Evolutionary conservation across 2,888 invertebrate species (phyloP).

Genomic region (Caenorhabditis sp.): DNA sequence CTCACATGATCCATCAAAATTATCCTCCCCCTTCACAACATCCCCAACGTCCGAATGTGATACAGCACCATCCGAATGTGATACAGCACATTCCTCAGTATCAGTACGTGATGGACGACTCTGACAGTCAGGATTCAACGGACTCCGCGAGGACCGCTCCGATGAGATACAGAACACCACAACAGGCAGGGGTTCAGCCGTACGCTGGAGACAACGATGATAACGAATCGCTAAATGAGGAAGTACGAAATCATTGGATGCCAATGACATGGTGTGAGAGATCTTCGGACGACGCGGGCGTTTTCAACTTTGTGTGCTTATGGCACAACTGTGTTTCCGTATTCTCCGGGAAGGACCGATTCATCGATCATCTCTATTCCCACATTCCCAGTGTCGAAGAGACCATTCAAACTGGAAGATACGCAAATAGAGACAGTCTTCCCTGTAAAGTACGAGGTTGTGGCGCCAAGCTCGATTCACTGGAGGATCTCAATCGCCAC

Average conservation of each 20-base stretch:
- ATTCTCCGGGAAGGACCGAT: slow-evolving; percentile 41
- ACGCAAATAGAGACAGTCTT: background rate
- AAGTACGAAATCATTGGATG: slow-evolving; percentile 61
- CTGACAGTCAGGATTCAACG: slow-evolving; percentile 31
- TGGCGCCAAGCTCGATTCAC: slow-evolving; percentile 35
- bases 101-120: slow-evolving; percentile 27
- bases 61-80: background rate
- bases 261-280: slow-evolving; percentile 65
- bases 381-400: slow-evolving; percentile 46
- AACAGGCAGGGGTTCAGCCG: background rate
- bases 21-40: slow-evolving; percentile 1
- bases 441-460: slow-evolving; percentile 67
- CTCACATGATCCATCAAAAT: background rate
- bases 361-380: slow-evolving; percentile 64
- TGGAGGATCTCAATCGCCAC: slow-evolving; percentile 66
- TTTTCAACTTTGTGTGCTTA: slow-evolving; percentile 66
- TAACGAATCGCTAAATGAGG: slow-evolving; percentile 26
- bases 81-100: background rate
- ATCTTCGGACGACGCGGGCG: slow-evolving; percentile 51
- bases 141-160: background rate
- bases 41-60: background rate
- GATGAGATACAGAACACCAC: background rate
- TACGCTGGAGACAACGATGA: background rate
- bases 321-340: slow-evolving; percentile 66
- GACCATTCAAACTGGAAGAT: background rate